phyloP scores from a whole-genome alignment of 2,113 vertebrate species.

The Hypomesus transpacificus region DNA sequence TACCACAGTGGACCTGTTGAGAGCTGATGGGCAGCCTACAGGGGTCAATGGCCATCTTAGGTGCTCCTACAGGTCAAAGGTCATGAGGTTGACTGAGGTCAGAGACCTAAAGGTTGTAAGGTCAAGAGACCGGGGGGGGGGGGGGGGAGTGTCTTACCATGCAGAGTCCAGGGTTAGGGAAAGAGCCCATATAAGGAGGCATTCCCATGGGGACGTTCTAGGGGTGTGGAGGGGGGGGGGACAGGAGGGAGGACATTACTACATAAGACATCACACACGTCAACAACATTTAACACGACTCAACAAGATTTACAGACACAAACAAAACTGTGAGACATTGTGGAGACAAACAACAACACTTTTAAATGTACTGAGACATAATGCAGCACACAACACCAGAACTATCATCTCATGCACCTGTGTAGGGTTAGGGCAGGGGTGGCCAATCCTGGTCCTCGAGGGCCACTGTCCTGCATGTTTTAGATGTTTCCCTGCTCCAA shows the following conservation, averaged over 20 bases:
- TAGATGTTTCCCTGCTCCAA: too few species aligned
- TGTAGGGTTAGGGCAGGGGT: too few species aligned
- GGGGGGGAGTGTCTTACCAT: constrained; percentile 82
- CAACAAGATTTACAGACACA: neutral
- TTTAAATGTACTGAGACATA: constrained; percentile 7
- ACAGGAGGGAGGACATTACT: constrained; percentile 60
- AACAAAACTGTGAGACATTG: neutral
- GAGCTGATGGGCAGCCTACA: constrained; percentile 28
- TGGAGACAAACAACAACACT: constrained; percentile 13
- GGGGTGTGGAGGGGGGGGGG: constrained; percentile 54
- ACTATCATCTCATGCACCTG: too few species aligned
- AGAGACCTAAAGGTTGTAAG: too few species aligned
- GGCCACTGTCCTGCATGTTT: too few species aligned
- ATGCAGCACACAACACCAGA: constrained; percentile 9
- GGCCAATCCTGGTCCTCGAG: too few species aligned
- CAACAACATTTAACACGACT: neutral
- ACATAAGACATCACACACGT: constrained; percentile 26
- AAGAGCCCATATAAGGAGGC: constrained; percentile 71
- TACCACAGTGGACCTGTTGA: constrained; percentile 1
- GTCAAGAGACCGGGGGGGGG: neutral
- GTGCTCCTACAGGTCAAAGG: constrained; percentile 53
- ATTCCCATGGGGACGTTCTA: constrained; percentile 71
- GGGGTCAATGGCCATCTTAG: constrained; percentile 47
- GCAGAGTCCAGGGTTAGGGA: constrained; percentile 81
- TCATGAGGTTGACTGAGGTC: neutral